Percentiles rank a stretch among this genome's conserved stretches.
Conservation (phyloP, 2,888 invertebrate genomes). For the Lutraria lutraria region DNA sequence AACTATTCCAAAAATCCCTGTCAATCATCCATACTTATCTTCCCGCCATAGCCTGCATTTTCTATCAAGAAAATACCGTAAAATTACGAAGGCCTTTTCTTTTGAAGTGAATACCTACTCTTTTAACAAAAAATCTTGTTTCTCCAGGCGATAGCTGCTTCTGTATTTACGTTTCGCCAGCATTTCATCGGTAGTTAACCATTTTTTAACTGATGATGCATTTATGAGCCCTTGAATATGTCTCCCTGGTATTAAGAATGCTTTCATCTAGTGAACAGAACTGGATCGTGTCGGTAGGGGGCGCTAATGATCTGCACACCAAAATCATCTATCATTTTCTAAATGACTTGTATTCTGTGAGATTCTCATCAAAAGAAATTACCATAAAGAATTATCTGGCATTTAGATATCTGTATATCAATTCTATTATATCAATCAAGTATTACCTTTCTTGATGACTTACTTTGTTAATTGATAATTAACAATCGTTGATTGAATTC, state of each 20-base stretch:
- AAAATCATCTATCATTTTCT: conserved; percentile 57
- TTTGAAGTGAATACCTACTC: conserved; percentile 70
- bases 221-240: conserved; percentile 65
- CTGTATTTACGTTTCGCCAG: conserved; percentile 68
- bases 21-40: conserved; percentile 69
- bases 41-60: conserved; percentile 61
- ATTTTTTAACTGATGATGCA: conserved; percentile 66
- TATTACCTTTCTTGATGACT: conserved; percentile 4
- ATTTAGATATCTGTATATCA: neutral
- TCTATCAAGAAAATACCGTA: conserved; percentile 71
- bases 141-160: conserved; percentile 56
- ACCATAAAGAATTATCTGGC: neutral
- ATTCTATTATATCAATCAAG: neutral
- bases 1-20: conserved; percentile 66
- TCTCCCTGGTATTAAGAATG: conserved; percentile 65
- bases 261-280: conserved; percentile 64
- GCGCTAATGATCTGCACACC: conserved; percentile 53
- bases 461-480: neutral
- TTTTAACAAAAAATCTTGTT: conserved; percentile 63
- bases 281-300: conserved; percentile 52
- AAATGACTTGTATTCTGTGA: conserved; percentile 64
- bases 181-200: conserved; percentile 69
- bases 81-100: conserved; percentile 65
- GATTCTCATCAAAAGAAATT: conserved; percentile 49
- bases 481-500: neutral